Base-by-base conservation (phyloP, 2,113 vertebrate species). In the Maccullochella peelii region DNA sequence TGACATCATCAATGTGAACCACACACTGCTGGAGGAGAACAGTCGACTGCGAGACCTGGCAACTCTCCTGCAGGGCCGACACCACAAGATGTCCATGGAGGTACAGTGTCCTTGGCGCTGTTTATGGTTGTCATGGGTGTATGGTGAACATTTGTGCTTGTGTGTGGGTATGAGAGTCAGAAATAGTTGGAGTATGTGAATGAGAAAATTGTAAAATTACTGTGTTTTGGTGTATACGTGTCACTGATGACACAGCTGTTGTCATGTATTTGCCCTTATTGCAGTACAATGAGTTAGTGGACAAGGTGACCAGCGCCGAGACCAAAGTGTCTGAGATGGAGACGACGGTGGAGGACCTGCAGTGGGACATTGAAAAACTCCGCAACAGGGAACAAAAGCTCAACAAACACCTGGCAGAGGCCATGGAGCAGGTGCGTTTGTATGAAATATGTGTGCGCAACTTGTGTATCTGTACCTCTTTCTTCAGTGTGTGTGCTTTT, bases 281-380 rank as follows among this genome's bases (percentile, higher is more conserved):
- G 0, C 67, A 98, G 97, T 97, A 98, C 82, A 97, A 97, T 42
- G 97, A 98, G 88, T 93, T 97, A 50, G 97, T 98, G 83, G 97
- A 98, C 93, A 97, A 98, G 89, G 97, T 98, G 85, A 97, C 96
- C 1, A 96, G 97, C 30, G 95, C 97, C 0, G 97, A 98, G 92
- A 98, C 97, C 40, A 98, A 98, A 84, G 97, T 98, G 82, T 95
- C 97, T n/a, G 97, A 98, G 91, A 98, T 98, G 97, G 97, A 97
- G 91, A 97, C 97, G 0, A 96, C 97, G 0, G 97, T 98, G 40
- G 97, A 98, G 84, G 97, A 98, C 88, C 91, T 98, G 72, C 97
- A 98, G 93, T 98, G 97, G 97, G 97, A 98, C 92, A 98, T 97
- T 0, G 97, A 98, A 92, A 98, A 98, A 77, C 95, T 98, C 38